Conservation (phyloP, 1,140 invertebrate genomes). For the Capitella teleta region DNA sequence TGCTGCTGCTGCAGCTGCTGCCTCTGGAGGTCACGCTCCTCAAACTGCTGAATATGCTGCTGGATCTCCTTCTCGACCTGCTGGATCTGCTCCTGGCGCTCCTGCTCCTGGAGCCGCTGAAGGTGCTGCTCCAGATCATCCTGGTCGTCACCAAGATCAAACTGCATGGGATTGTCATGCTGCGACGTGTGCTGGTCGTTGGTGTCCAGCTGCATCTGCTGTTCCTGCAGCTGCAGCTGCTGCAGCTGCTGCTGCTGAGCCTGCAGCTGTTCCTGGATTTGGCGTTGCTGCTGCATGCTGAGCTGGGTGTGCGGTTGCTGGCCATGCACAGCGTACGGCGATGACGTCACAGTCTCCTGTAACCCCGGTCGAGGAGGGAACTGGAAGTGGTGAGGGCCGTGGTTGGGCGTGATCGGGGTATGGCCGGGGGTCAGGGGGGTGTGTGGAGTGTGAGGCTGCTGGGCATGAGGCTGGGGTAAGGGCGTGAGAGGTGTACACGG, state of each 20-base stretch:
- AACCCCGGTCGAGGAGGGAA: constrained; percentile 16
- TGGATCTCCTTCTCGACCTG: constrained; percentile 10
- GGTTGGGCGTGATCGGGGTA: constrained; percentile 1
- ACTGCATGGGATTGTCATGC: neutral
- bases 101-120: constrained; percentile 29
- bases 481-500: neutral
- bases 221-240: constrained; percentile 16
- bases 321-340: no score
- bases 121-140: constrained; percentile 16
- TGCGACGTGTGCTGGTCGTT: neutral
- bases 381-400: constrained; percentile 1
- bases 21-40: constrained; percentile 11
- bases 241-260: constrained; percentile 19
- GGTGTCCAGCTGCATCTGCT: constrained; percentile 11
- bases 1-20: constrained; percentile 8
- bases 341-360: neutral
- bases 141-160: neutral
- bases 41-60: constrained; percentile 11
- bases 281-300: constrained; percentile 17
- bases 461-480: neutral
- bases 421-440: constrained; percentile 6
- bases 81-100: constrained; percentile 24
- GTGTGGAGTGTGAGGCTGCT: constrained; percentile 1
- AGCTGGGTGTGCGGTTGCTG: neutral
- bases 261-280: constrained; percentile 8